Base-by-base conservation (phyloP, 1,140 invertebrate genomes). In the Oscheius sp. region DNA sequence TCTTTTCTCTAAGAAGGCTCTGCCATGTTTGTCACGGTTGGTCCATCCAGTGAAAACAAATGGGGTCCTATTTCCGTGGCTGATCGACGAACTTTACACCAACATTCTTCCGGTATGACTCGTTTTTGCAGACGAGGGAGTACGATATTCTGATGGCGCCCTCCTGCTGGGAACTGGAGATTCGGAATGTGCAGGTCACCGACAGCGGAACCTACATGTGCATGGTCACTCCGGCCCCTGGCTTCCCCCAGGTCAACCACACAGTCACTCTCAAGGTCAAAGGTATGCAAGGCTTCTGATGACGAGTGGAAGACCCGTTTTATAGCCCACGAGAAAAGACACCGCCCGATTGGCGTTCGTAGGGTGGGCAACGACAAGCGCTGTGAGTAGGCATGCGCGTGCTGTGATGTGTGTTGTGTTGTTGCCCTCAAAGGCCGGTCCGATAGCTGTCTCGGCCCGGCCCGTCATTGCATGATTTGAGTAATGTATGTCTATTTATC, bases 181-280 rank as follows among this genome's bases (percentile, higher is more conserved):
- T 79, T 26, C 73, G 68, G 58, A 79, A 74, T 58, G 71, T 58
- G 2, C 77, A 79, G 38, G 15, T 69, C 18, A 64, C 68, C 13
- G 78, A 80, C 77, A 59, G 70, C 26, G 79, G 79, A 45, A 55
- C 46, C 23, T 80, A 80, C 59, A 62, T 65, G 52, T 82, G 80
- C 34, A 65, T 80, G 7, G 79, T 84, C 1, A 79, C 84, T 31
- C 72, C 82, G 10, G 69, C 46, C 35, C 58, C 76, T n/a, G 64
- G 61, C 15, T 77, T 74, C 29, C 68, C 66, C 34, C 42, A 72
- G 29, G 55, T 84, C 28, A 82, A 81, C 69, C 65, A 71, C 26
- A 81, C 81, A 20, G 79, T 84, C 67, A 68, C 77, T 31, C 82
- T 82, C 64, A 26, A 63, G n/a, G 81, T 82, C 46, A 84, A 82